A percentile compares a stretch with the other conserved stretches of the same genome.
Conservation (phyloP, 2,113 vertebrate species). For the Gracilinanus agilis region DNA sequence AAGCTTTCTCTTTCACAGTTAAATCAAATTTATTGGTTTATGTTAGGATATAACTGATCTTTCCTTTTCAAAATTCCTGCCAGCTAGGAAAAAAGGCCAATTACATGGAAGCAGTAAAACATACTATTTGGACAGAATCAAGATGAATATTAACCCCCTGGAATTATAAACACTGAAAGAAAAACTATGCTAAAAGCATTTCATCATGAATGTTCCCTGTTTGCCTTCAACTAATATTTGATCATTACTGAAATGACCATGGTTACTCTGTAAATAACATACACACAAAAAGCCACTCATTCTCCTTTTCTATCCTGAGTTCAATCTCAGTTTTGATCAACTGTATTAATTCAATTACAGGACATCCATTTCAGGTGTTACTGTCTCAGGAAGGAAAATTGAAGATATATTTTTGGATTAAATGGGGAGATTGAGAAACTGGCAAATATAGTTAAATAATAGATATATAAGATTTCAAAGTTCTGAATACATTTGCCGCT, state of each 20-base stretch:
- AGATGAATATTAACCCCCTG: too few species aligned
- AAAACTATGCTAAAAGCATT: not conserved
- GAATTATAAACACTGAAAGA: not conserved
- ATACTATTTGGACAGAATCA: not conserved
- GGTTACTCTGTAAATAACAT: too few species aligned
- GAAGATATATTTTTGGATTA: not conserved
- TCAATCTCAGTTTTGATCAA: not conserved
- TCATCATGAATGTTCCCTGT: not conserved
- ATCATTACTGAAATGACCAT: not conserved
- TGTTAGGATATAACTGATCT: not conserved
- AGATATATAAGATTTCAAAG: not conserved
- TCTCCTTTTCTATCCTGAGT: not conserved
- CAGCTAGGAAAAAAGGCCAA: not conserved
- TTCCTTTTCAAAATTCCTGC: not conserved
- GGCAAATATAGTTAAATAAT: not conserved
- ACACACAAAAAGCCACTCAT: too few species aligned
- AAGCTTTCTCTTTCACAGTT: not conserved
- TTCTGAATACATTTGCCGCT: not conserved
- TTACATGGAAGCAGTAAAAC: not conserved
- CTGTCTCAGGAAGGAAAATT: not conserved
- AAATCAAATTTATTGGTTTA: not conserved
- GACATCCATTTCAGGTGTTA: not conserved
- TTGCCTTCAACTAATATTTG: not conserved
- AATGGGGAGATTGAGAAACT: not conserved
- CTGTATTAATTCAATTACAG: not conserved